These are phyloP conservation scores for Poeciliopsis retropinna DNA, from an alignment of 2,113 vertebrate genomes.

Conservation along the genomic window DNA sequence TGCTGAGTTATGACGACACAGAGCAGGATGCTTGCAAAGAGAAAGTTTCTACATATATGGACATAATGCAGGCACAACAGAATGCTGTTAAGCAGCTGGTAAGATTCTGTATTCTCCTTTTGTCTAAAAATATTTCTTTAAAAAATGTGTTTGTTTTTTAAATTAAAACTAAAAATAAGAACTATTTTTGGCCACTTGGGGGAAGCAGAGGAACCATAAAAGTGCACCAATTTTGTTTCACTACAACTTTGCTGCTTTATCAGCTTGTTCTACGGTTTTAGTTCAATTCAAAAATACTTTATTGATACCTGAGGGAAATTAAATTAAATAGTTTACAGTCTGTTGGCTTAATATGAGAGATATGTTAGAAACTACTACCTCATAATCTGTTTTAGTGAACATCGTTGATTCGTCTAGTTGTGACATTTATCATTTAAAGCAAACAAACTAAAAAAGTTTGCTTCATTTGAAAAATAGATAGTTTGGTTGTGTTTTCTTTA, in stretches of 20 bases:
- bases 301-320: no score
- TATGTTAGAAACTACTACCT: not conserved
- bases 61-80: conserved; percentile 81
- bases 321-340: not conserved
- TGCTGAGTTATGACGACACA: conserved; percentile 70
- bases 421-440: not conserved
- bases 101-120: conserved; percentile 1
- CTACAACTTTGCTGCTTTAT: not conserved
- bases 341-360: not conserved
- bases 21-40: conserved; percentile 71
- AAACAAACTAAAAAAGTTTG: not conserved
- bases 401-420: not conserved
- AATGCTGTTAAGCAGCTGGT: conserved; percentile 84
- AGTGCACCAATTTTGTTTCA: no score
- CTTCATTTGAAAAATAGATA: not conserved
- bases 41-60: conserved; percentile 63
- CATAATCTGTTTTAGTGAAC: not conserved
- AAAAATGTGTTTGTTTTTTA: not conserved
- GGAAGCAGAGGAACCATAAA: not conserved
- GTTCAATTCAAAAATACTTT: no score
- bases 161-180: no score
- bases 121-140: not conserved
- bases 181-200: not conserved
- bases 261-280: no score
- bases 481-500: no score